A percentile compares a stretch with the other conserved stretches of the same genome.
phyloP scores from a whole-genome alignment of 1,140 invertebrate genomes.

The Steinernema khuongi region DNA sequence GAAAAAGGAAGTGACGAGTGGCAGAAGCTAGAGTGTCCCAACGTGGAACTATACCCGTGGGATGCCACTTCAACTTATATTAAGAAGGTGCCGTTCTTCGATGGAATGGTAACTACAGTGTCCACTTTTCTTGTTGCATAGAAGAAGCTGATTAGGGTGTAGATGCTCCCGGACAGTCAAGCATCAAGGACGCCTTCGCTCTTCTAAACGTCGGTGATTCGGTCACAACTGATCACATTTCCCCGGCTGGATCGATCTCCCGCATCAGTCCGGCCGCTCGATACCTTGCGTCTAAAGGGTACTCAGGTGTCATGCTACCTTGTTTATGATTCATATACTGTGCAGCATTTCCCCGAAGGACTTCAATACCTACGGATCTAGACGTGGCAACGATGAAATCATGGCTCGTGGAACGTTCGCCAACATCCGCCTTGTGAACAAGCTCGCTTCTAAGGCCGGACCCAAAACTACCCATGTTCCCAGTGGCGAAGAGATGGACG shows the following conservation, averaged over 20 bases:
- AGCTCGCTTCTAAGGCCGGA: slow-evolving; percentile 76
- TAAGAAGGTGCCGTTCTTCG: slow-evolving; percentile 92
- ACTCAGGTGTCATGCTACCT: slow-evolving; percentile 6
- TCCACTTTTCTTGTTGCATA: slow-evolving; percentile 22
- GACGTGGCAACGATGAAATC: slow-evolving; percentile 84
- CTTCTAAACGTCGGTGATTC: slow-evolving; percentile 69
- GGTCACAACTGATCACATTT: slow-evolving; percentile 83
- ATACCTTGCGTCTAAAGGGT: slow-evolving; percentile 63
- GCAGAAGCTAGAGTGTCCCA: slow-evolving; percentile 75
- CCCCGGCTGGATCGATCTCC: slow-evolving; percentile 92
- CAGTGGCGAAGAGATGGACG: slow-evolving; percentile 80
- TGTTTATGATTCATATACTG: slow-evolving; percentile 29
- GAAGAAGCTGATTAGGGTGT: slow-evolving; percentile 55
- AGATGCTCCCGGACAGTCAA: slow-evolving; percentile 59
- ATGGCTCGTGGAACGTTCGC: slow-evolving; percentile 97
- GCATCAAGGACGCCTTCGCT: slow-evolving; percentile 68
- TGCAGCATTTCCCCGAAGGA: slow-evolving; percentile 77
- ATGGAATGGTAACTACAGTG: slow-evolving; percentile 70
- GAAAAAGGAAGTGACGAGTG: slow-evolving; percentile 74
- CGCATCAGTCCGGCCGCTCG: slow-evolving; percentile 85
- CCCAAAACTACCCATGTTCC: slow-evolving; percentile 82
- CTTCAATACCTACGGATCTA: slow-evolving; percentile 95
- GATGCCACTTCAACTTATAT: slow-evolving; percentile 86
- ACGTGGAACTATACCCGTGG: slow-evolving; percentile 84
- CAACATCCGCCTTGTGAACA: slow-evolving; percentile 91